These are phyloP conservation scores for Aplocera efformata DNA, from an alignment of 2,888 invertebrate species.

Conservation along the genomic window DNA sequence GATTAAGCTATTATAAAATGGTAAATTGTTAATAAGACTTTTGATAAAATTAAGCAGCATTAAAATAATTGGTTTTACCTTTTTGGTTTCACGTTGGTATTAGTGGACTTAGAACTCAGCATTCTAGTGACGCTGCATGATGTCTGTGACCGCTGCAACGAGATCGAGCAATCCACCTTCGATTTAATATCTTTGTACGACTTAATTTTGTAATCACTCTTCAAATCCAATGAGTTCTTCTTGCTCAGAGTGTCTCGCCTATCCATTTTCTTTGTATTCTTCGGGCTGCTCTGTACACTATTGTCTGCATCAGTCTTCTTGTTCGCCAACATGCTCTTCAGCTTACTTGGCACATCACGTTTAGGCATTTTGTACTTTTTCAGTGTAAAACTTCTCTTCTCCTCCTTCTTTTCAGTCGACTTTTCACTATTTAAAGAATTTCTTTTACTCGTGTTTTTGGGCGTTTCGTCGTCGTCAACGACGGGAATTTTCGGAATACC, in stretches of 20 bases:
- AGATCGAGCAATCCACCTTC: constrained; percentile 84
- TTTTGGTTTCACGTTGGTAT: constrained; percentile 69
- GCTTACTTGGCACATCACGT: constrained; percentile 87
- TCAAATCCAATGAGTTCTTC: constrained; percentile 85
- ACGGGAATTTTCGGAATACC: constrained; percentile 44
- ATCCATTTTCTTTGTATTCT: constrained; percentile 81
- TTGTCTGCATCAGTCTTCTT: constrained; percentile 74
- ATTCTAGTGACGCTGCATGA: constrained; percentile 72
- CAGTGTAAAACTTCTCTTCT: constrained; percentile 75
- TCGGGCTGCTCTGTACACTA: constrained; percentile 81
- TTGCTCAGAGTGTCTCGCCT: constrained; percentile 84
- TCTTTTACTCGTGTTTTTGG: constrained; percentile 66
- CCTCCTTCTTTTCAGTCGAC: constrained; percentile 71
- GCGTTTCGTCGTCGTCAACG: constrained; percentile 54
- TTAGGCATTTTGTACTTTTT: constrained; percentile 90
- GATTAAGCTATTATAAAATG: too few relatives aligned
- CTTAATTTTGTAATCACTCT: constrained; percentile 85
- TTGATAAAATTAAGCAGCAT: background rate
- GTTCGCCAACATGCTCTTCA: constrained; percentile 85
- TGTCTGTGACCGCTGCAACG: constrained; percentile 72
- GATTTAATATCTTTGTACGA: constrained; percentile 93
- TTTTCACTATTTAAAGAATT: constrained; percentile 70
- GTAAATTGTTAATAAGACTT: too few relatives aligned
- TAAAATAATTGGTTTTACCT: constrained; percentile 45
- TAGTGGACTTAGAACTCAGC: constrained; percentile 68